Base-by-base conservation (phyloP, 2,113 vertebrate genomes). In the Anolis sagrei region DNA sequence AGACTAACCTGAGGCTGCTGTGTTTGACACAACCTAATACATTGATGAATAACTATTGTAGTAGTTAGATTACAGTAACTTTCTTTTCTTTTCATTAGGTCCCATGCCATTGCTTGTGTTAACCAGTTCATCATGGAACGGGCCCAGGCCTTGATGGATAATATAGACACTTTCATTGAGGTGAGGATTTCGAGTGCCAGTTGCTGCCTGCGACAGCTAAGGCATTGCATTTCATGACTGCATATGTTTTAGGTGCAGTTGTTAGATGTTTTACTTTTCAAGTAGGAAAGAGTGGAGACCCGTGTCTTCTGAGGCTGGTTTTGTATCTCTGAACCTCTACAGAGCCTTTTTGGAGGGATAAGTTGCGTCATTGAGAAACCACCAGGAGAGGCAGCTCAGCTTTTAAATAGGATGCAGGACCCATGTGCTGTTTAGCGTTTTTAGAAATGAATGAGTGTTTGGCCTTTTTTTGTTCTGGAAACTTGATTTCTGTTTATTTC, bases 91-190 rank as follows among this genome's bases (percentile, higher is more conserved):
- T 29, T 87, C 11, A 44, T 36, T 86, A 98, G 98, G 94, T 98
- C 98, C 36, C 98, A 98, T 8, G 98, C 98, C 62, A 98, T 99
- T 0, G 98, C 98, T 1, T 99, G 98, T 11, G 98, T 98, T 74
- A 99, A 99, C 94, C 98, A 99, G 95, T 99, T 99, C 93, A 99
- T 99, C 95, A 99, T 98, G 90, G 96, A 98, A 87, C 96, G 98
- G 79, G 98, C 98, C 75, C 98, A 99, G 95, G 98, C 98, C 0
- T 96, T 99, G 87, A 99, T 99, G 98, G 98, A 99, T 87, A 99
- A 98, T 93, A 98, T 99, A 0, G 98, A 99, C 91, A 98, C 98
- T 14, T 99, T 99, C 92, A 99, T 99, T 0, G 98, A 99, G 97
- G 98, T 98, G 86, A 88, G 92, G 62, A 62, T 62, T 61, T 80